These are phyloP conservation scores for Eupithecia pulchellata DNA, from an alignment of 2,888 invertebrate genomes.

Conservation along the genomic window DNA sequence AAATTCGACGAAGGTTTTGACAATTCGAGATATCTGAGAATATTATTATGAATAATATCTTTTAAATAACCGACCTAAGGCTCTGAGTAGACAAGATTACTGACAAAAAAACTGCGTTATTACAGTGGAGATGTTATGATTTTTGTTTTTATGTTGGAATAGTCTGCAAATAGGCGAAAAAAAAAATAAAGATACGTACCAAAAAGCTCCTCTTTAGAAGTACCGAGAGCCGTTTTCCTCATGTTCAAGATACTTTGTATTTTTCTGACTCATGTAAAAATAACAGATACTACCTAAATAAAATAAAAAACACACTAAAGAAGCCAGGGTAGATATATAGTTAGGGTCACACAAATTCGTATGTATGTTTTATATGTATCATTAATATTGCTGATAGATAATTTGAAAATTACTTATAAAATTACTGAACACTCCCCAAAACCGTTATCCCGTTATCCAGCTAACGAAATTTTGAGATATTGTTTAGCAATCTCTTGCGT, in stretches of 20 bases:
- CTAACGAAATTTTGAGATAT: no score
- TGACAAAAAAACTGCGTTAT: not conserved
- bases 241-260: not conserved
- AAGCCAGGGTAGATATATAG: no score
- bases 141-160: no score
- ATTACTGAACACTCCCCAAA: no score
- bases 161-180: no score
- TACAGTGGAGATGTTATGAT: no score
- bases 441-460: no score
- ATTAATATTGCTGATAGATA: no score
- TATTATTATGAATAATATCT: no score
- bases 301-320: not conserved
- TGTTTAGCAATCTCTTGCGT: not conserved
- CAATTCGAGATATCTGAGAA: not conserved
- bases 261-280: not conserved
- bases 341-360: no score
- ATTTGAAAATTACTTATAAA: no score
- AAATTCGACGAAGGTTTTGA: not conserved
- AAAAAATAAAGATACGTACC: slow-evolving; percentile 16
- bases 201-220: slow-evolving; percentile 29
- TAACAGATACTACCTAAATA: not conserved
- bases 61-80: not conserved
- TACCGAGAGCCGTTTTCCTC: slow-evolving; percentile 27
- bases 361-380: no score
- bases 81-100: not conserved